Conservation (phyloP, 1,140 invertebrate genomes). For the Leptoteleia sp. region DNA sequence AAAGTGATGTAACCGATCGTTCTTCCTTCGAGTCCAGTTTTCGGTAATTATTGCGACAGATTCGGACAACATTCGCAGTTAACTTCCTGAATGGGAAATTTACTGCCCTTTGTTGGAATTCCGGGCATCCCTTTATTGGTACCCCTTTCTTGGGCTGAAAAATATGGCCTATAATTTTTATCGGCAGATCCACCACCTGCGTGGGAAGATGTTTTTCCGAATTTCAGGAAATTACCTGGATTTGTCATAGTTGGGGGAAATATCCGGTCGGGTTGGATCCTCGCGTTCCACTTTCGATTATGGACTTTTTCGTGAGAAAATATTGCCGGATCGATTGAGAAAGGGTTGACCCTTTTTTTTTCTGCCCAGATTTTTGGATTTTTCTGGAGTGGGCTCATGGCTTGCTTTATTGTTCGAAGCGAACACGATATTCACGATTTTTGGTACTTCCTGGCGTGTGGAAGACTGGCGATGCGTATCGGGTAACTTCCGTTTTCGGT, state of each 20-base stretch:
- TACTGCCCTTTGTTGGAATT: constrained; percentile 5
- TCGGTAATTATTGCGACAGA: constrained; percentile 19
- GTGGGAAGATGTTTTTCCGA: constrained; percentile 6
- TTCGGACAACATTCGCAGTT: constrained; percentile 1
- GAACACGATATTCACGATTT: constrained; percentile 51
- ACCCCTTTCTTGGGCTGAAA: not conserved
- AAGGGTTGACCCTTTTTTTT: no score
- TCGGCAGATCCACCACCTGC: not conserved
- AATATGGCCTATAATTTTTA: constrained; percentile 21
- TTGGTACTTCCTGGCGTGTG: constrained; percentile 29
- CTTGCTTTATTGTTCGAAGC: constrained; percentile 38
- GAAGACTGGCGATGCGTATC: constrained; percentile 35
- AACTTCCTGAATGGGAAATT: constrained; percentile 8
- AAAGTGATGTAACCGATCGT: constrained; percentile 26
- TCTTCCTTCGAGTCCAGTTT: constrained; percentile 21
- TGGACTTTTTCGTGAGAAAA: no score
- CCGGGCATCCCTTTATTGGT: constrained; percentile 29
- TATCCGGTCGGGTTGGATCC: constrained; percentile 23
- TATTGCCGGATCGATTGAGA: no score
- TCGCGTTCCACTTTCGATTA: no score
- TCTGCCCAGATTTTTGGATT: constrained; percentile 7
- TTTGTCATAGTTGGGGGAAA: not conserved
- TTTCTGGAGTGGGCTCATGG: not conserved
- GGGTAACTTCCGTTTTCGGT: constrained; percentile 41
- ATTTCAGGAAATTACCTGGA: constrained; percentile 6